Conservation (phyloP, 2,113 vertebrate genomes). For the Brienomyrus brachyistius region DNA sequence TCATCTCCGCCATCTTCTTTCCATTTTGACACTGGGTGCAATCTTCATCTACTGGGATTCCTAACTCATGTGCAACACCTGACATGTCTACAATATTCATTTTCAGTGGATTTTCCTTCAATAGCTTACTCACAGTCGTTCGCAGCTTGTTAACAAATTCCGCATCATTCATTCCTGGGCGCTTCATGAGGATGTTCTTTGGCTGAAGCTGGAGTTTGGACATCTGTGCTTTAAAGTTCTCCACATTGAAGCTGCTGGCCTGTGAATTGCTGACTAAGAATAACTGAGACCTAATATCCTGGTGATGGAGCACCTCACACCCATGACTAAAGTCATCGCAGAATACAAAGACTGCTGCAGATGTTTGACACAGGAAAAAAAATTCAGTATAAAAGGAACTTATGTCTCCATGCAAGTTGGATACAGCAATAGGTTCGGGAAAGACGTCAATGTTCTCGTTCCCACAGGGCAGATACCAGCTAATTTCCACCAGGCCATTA, state of each 20-base stretch:
- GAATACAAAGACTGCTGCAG: constrained; percentile 63
- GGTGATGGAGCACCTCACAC: constrained; percentile 42
- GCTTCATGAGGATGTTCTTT: constrained; percentile 13
- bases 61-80: constrained; percentile 8
- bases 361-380: constrained; percentile 58
- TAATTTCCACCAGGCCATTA: constrained; percentile 56
- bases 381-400: constrained; percentile 51
- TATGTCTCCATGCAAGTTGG: constrained; percentile 58
- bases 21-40: constrained; percentile 23
- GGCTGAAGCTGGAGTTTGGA: constrained; percentile 30
- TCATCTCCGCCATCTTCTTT: neutral
- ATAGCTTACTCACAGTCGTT: neutral
- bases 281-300: constrained; percentile 34
- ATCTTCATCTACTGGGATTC: constrained; percentile 38
- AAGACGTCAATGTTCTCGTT: constrained; percentile 33
- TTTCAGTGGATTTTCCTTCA: neutral
- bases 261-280: constrained; percentile 44
- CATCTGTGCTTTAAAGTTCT: constrained; percentile 17
- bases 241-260: neutral
- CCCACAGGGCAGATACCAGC: constrained; percentile 55
- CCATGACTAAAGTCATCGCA: constrained; percentile 45
- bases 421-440: constrained; percentile 46
- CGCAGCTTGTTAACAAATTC: constrained; percentile 28
- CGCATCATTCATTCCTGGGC: constrained; percentile 25
- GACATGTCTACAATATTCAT: constrained; percentile 29